Conservation (phyloP, 1,140 invertebrate genomes). For the Hesperophylax magnus region DNA sequence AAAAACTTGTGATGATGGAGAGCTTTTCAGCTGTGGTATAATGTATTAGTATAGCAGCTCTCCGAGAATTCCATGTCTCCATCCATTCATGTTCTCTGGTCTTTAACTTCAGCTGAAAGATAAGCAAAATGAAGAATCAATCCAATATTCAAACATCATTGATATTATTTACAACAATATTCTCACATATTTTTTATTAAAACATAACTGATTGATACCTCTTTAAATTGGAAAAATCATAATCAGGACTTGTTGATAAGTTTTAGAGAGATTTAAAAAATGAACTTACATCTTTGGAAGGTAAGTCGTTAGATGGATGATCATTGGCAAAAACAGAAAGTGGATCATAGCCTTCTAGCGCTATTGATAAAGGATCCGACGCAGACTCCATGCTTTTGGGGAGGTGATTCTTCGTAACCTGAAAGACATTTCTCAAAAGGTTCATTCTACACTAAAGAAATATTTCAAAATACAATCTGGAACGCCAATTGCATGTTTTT, state of each 20-base stretch:
- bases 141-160: too few relatives aligned
- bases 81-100: conserved; percentile 67
- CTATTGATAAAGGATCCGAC: conserved; percentile 73
- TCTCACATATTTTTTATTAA: too few relatives aligned
- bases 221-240: too few relatives aligned
- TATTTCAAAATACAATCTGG: too few relatives aligned
- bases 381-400: conserved; percentile 55
- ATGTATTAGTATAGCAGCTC: conserved; percentile 83
- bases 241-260: too few relatives aligned
- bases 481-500: too few relatives aligned
- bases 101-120: conserved; percentile 63
- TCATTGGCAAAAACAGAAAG: conserved; percentile 79
- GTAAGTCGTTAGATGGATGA: conserved; percentile 62
- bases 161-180: too few relatives aligned
- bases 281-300: conserved; percentile 53
- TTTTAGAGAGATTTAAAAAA: background rate
- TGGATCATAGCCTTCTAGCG: conserved; percentile 82
- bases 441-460: too few relatives aligned
- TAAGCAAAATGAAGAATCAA: background rate
- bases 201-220: too few relatives aligned
- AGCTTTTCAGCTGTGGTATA: conserved; percentile 94
- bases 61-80: conserved; percentile 83
- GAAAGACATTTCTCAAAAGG: background rate
- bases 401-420: conserved; percentile 41
- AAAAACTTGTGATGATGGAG: conserved; percentile 89